Evolutionary conservation across 1,140 invertebrate genomes (phyloP).

Genomic region (Arctopsyche grandis): DNA sequence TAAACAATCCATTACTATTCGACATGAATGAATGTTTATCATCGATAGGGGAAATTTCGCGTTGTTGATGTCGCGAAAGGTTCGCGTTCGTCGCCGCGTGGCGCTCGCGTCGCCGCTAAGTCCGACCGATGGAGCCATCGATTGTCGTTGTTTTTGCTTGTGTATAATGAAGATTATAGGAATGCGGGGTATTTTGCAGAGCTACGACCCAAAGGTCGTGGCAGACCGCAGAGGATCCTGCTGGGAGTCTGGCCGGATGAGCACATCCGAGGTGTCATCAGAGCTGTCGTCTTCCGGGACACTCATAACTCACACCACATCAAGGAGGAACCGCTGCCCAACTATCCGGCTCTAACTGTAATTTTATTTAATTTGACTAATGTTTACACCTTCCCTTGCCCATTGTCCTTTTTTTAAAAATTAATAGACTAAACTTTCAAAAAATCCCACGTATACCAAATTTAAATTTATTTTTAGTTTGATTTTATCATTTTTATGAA

Average conservation of each 20-base stretch:
- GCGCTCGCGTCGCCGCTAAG: too few species aligned
- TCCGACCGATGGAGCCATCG: too few species aligned
- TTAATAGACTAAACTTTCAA: too few species aligned
- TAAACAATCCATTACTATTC: too few species aligned
- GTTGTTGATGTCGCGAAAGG: background rate
- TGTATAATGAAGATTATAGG: constrained; percentile 24
- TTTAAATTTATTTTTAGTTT: too few species aligned
- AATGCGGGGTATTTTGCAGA: constrained; percentile 68
- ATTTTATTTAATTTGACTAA: constrained; percentile 57
- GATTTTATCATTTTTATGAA: too few species aligned
- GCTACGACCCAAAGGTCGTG: constrained; percentile 88
- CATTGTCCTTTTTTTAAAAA: too few species aligned
- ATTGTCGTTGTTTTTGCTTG: background rate
- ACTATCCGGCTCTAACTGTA: constrained; percentile 64
- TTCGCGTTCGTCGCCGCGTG: background rate
- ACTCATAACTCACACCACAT: constrained; percentile 75
- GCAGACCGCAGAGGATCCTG: constrained; percentile 87
- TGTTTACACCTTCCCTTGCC: too few species aligned
- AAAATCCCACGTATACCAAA: too few species aligned
- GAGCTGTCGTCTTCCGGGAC: constrained; percentile 90
- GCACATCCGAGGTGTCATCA: constrained; percentile 89
- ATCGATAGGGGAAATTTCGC: too few species aligned
- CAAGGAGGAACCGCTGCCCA: constrained; percentile 75
- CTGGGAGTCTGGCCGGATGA: constrained; percentile 92
- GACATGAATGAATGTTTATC: too few species aligned